These are phyloP conservation scores for Temnothorax curvispinosus DNA, from an alignment of 1,140 invertebrate species.

Conservation along the genomic window DNA sequence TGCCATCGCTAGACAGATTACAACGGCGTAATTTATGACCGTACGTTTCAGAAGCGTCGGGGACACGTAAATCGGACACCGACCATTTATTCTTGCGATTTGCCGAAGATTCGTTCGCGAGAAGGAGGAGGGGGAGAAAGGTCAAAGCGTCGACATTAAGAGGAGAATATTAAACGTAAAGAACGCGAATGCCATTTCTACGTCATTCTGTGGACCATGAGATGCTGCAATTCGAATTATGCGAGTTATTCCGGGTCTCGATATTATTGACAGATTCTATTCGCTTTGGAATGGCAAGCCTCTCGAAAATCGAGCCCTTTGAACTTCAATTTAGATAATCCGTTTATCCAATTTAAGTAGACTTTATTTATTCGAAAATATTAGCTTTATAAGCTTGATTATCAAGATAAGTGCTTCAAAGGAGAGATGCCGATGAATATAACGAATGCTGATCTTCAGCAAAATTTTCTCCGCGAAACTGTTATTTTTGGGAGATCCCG, in stretches of 20 bases:
- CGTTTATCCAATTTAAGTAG: neutral
- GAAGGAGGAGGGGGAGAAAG: neutral
- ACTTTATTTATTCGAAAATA: conserved; percentile 11
- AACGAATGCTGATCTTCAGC: neutral
- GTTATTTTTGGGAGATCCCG: conserved; percentile 8
- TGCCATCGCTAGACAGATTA: conserved; percentile 61
- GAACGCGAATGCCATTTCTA: neutral
- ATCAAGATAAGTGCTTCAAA: neutral
- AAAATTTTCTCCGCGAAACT: conserved; percentile 7
- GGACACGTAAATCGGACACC: neutral
- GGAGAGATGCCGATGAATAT: neutral
- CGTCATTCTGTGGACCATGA: neutral
- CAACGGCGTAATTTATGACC: conserved; percentile 60
- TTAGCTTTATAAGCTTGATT: neutral
- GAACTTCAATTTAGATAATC: conserved; percentile 3
- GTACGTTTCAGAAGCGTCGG: conserved; percentile 17
- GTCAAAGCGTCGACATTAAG: conserved; percentile 1
- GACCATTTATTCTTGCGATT: conserved; percentile 31
- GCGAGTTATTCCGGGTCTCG: neutral
- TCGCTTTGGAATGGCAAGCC: neutral
- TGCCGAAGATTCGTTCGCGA: conserved; percentile 33
- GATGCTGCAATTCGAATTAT: conserved; percentile 30
- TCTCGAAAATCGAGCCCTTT: conserved; percentile 7
- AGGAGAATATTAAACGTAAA: neutral
- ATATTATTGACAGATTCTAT: conserved; percentile 8